Conservation (phyloP, 1,140 invertebrate genomes). For the Lethocerus indicus region DNA sequence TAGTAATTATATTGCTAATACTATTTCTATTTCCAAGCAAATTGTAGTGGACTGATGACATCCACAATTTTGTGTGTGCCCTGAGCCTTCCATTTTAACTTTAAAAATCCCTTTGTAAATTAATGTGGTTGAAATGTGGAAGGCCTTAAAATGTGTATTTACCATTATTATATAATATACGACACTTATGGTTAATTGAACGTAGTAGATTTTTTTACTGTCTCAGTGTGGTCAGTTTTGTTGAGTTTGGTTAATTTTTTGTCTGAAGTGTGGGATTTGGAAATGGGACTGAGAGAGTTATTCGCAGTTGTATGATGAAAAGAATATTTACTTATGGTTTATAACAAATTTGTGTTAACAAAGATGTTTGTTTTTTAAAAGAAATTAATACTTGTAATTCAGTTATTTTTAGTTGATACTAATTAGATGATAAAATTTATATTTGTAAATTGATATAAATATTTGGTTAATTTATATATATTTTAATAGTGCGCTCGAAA, state of each 20-base stretch:
- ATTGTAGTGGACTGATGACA: not conserved
- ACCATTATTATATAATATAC: not conserved
- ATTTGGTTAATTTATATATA: too few relatives aligned
- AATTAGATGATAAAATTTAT: not conserved
- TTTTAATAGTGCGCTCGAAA: too few relatives aligned
- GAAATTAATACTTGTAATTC: not conserved
- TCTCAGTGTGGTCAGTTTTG: not conserved
- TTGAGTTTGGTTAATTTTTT: conserved; percentile 1
- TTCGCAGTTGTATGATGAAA: not conserved
- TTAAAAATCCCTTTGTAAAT: not conserved
- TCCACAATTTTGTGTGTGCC: not conserved
- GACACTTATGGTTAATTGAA: not conserved
- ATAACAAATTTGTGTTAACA: not conserved
- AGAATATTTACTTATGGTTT: not conserved
- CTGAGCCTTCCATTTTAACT: conserved; percentile 4
- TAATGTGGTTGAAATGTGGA: not conserved
- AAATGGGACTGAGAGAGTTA: conserved; percentile 1
- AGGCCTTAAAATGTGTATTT: not conserved
- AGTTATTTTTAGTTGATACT: not conserved
- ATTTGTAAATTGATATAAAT: not conserved
- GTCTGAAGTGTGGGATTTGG: not conserved
- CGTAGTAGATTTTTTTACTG: conserved; percentile 4
- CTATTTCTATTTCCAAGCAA: not conserved
- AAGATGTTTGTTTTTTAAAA: not conserved
- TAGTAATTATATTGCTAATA: not conserved